A percentile compares a stretch with the other conserved stretches of the same genome.
phyloP scores from a whole-genome alignment of 2,113 vertebrate genomes.

The Ondatra zibethicus region DNA sequence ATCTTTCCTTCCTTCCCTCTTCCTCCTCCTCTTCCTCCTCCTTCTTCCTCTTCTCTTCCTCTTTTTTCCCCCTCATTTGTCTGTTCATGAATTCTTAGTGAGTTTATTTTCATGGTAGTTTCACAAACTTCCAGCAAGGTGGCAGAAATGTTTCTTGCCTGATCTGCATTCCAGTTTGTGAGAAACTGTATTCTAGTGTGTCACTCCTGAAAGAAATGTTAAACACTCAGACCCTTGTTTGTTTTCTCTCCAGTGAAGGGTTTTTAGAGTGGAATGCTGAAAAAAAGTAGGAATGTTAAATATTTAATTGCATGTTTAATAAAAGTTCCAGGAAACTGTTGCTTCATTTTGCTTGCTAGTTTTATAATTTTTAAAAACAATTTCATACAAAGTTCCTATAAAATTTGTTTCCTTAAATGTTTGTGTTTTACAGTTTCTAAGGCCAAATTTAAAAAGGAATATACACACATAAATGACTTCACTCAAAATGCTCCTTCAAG shows the following conservation, averaged over 20 bases:
- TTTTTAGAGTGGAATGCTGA: conserved; percentile 46
- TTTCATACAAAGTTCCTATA: conserved; percentile 62
- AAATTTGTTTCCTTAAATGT: conserved; percentile 60
- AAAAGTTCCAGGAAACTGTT: background rate
- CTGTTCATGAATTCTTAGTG: background rate
- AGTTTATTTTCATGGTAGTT: conserved; percentile 28
- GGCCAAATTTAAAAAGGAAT: background rate
- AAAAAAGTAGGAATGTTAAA: conserved; percentile 62
- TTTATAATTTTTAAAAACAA: background rate
- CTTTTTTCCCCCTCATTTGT: background rate
- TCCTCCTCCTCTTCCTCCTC: background rate
- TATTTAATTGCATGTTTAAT: background rate
- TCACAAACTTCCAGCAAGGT: background rate
- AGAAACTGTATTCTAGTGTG: conserved; percentile 28
- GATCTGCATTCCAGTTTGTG: conserved; percentile 42
- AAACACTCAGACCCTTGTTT: conserved; percentile 47
- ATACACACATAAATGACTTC: conserved; percentile 38
- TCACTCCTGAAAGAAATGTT: conserved; percentile 65
- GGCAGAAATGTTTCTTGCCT: background rate
- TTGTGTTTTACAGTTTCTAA: conserved; percentile 24
- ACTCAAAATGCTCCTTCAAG: conserved; percentile 33
- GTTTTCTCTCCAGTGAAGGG: conserved; percentile 11
- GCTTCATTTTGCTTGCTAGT: conserved; percentile 64
- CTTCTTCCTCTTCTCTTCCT: background rate
- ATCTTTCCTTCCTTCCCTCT: too few species aligned